Base-by-base conservation (phyloP, 2,797 vertebrate species). In the Hemitrygon akajei region DNA sequence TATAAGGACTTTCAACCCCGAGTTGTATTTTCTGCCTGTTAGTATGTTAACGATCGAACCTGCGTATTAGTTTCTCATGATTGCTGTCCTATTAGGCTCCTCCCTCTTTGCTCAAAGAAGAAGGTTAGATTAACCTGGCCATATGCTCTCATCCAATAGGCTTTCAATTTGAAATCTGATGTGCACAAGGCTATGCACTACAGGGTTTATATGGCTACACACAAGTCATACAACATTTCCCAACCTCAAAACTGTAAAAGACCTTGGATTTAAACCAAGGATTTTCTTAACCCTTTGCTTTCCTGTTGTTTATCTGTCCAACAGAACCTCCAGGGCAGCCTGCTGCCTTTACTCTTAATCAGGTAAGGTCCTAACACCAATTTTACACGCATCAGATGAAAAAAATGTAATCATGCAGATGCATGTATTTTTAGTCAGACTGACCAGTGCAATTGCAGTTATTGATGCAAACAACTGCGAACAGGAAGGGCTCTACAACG, bases 201-300 rank as follows among this genome's bases (percentile, higher is more conserved):
- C 40, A 76, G 56, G 37, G 69, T 92, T 91, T 92, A 47, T 56
- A 27, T 93, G 69, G 75, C 37, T 27, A 12, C 34, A 30, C 4
- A 3, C 71, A 75, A 75, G 47, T 92, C 91, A 92, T 92, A 92
- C 69, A 34, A 92, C 75, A 34, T 93, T 93, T 76, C 71, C 47
- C 20, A 27, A 76, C 91, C 91, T 56, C 76, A 71, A 34, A 14
- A 58, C 91, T 76, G 0, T 27, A 73, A 56, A 75, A 22, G 40
- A 93, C 71, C 91, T 93, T 76, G 73, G 22, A 93, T 11, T 76
- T 47, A 93, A 18, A 93, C 40, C 91, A 93, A 93, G 69, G 40
- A 27, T 75, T n/a, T 93, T 89, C 27, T 89, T 37, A 7, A 12
- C 69, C 27, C 69, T 56, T 75, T 75, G 20, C 37, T 37, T 73